Conservation (phyloP, 2,113 vertebrate species). For the Malurus alboscapulatus region DNA sequence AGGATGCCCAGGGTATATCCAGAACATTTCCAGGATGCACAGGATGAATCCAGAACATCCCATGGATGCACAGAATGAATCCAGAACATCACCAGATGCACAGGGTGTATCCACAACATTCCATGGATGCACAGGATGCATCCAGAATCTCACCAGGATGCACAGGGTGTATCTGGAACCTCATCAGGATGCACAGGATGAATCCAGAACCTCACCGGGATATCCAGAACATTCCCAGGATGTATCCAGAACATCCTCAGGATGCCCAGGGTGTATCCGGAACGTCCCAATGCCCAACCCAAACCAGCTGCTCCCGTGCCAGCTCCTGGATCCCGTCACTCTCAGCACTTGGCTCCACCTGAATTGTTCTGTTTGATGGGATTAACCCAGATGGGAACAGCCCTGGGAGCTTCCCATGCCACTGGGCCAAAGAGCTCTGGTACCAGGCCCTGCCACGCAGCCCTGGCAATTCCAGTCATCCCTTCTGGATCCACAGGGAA, state of each 20-base stretch:
- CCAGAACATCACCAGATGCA: no score
- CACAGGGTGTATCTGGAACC: background rate
- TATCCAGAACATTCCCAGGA: background rate
- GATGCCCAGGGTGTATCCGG: background rate
- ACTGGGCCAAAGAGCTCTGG: background rate
- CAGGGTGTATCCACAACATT: no score
- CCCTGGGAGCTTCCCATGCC: accelerated
- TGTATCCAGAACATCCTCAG: background rate
- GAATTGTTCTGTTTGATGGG: background rate
- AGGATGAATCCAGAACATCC: background rate
- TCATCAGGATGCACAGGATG: background rate
- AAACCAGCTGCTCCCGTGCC: background rate
- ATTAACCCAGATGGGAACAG: background rate
- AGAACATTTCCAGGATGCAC: background rate
- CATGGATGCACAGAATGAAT: no score
- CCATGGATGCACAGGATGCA: no score
- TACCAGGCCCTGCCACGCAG: background rate
- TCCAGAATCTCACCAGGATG: background rate
- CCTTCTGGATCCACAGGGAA: background rate
- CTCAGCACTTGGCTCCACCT: background rate
- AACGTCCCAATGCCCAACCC: background rate
- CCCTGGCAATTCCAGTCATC: background rate
- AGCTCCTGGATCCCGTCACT: accelerated
- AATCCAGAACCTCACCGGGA: background rate
- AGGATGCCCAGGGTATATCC: background rate